These are phyloP conservation scores for Telmatochromis brichardi DNA, from an alignment of 2,113 vertebrate species.

Conservation along the genomic window DNA sequence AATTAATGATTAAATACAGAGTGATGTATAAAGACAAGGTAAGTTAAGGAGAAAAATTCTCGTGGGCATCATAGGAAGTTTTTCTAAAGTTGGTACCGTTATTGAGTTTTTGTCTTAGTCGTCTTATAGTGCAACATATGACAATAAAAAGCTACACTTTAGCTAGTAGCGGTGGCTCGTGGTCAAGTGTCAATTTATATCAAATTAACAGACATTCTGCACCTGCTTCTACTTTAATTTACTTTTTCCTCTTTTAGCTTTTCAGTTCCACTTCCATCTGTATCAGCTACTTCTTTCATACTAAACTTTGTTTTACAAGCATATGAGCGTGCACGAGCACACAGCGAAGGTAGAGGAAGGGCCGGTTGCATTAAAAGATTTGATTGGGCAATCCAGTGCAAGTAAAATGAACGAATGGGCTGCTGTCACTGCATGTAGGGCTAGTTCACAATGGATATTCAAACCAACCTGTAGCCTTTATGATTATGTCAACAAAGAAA, in stretches of 20 bases:
- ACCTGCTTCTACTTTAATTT: background rate
- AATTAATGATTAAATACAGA: background rate
- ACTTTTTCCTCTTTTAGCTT: background rate
- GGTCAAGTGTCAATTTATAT: background rate
- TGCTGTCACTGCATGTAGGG: background rate
- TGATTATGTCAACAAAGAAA: background rate
- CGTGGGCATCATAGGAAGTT: background rate
- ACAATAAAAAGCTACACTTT: background rate
- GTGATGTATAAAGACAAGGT: background rate
- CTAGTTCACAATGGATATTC: background rate
- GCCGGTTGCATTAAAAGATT: background rate
- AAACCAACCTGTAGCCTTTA: background rate
- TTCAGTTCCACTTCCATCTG: background rate
- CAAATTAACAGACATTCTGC: background rate
- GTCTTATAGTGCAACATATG: background rate
- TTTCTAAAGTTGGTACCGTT: background rate
- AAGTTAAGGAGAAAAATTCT: background rate
- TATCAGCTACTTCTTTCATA: background rate
- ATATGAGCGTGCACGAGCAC: background rate
- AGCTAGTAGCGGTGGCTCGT: background rate
- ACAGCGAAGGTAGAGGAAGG: background rate
- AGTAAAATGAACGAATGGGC: background rate
- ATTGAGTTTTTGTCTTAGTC: background rate
- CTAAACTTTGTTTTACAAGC: background rate
- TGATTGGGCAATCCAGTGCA: background rate